phyloP scores from a whole-genome alignment of 2,113 vertebrate genomes.

The Ophthalmolycus amberensis region DNA sequence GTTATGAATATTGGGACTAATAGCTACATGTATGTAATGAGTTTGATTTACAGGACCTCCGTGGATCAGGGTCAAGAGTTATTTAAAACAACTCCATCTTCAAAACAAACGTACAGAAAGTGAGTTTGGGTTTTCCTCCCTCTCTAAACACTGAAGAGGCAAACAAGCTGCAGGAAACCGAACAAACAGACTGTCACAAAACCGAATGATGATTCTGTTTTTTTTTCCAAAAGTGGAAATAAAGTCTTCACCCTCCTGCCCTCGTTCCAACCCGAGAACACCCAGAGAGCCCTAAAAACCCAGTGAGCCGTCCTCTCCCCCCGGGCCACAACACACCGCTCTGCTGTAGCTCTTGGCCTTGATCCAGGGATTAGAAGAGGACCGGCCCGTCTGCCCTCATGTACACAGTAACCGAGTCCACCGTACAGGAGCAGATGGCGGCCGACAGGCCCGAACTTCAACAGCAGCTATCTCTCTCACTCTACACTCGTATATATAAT shows the following conservation, averaged over 20 bases:
- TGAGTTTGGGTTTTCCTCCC: background rate
- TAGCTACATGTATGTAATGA: fast-evolving
- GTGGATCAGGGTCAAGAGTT: background rate
- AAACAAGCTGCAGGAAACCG: background rate
- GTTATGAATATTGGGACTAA: background rate
- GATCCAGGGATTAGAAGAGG: slow-evolving; percentile 50
- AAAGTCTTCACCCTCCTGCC: slow-evolving; percentile 35
- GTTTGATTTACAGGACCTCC: slow-evolving; percentile 17
- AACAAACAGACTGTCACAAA: background rate
- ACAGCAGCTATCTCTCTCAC: slow-evolving; percentile 38
- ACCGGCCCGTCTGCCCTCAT: slow-evolving; percentile 24
- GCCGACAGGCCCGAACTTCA: slow-evolving; percentile 20
- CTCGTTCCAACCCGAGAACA: slow-evolving; percentile 22
- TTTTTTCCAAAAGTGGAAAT: slow-evolving; percentile 30
- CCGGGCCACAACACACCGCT: slow-evolving; percentile 26
- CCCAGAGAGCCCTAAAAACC: slow-evolving; percentile 36
- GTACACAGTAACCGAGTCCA: background rate
- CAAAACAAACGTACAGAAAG: background rate
- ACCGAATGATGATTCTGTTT: background rate
- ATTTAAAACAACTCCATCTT: slow-evolving; percentile 19
- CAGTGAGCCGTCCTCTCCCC: slow-evolving; percentile 39
- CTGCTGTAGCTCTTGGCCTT: slow-evolving; percentile 54
- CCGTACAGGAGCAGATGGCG: slow-evolving; percentile 47
- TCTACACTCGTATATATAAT: background rate
- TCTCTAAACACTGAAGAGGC: background rate